Conservation (phyloP, 2,888 invertebrate species). For the Helleia helle region DNA sequence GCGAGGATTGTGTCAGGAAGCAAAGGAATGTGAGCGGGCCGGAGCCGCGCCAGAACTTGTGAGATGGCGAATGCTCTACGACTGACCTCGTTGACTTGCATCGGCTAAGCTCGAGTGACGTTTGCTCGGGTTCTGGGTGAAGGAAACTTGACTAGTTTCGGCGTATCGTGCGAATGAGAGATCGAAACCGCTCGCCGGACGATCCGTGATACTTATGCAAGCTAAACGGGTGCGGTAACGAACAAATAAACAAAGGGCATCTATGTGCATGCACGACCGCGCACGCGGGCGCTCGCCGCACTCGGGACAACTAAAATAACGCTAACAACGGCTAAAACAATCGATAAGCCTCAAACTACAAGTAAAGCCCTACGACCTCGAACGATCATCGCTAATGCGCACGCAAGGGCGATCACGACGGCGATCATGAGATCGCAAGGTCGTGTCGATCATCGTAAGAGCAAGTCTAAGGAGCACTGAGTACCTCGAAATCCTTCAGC, state of each 20-base stretch:
- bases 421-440: constrained; percentile 46
- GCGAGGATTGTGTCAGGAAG: constrained; percentile 29
- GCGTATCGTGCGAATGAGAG: constrained; percentile 52
- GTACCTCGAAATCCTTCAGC: constrained; percentile 91
- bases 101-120: constrained; percentile 46
- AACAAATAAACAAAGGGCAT: constrained; percentile 70
- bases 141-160: constrained; percentile 40
- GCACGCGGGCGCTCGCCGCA: constrained; percentile 69
- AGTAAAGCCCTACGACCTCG: constrained; percentile 74
- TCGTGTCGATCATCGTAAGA: constrained; percentile 62
- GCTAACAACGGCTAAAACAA: constrained; percentile 75
- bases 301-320: constrained; percentile 71
- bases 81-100: constrained; percentile 63
- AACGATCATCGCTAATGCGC: constrained; percentile 62
- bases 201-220: constrained; percentile 65
- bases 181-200: constrained; percentile 64
- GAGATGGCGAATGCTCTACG: constrained; percentile 73
- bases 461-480: constrained; percentile 70
- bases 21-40: constrained; percentile 21
- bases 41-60: constrained; percentile 65
- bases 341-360: constrained; percentile 75
- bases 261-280: constrained; percentile 71
- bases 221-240: constrained; percentile 68
- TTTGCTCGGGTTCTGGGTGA: constrained; percentile 51
- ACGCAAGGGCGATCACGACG: no score